Conservation (phyloP, 2,888 invertebrate genomes). For the Blera fallax region DNA sequence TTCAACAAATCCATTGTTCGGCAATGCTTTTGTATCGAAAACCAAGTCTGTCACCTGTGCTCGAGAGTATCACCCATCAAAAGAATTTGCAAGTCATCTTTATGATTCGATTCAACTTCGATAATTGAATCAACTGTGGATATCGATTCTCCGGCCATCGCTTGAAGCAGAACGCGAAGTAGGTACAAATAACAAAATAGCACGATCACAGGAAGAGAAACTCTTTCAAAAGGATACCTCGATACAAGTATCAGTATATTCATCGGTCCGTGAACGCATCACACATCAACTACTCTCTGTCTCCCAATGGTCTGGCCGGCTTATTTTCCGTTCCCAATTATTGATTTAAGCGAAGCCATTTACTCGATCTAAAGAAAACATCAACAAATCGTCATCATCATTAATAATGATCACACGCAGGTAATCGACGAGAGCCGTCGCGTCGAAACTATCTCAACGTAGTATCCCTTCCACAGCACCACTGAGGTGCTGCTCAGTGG, state of each 20-base stretch:
- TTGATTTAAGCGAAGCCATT: conserved; percentile 75
- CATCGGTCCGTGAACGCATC: conserved; percentile 9
- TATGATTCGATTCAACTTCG: conserved; percentile 24
- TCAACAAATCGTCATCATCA: conserved; percentile 82
- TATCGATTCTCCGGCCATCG: conserved; percentile 25
- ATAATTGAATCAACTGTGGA: conserved; percentile 61
- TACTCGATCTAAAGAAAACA: conserved; percentile 80
- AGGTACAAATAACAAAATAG: conserved; percentile 53
- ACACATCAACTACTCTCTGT: conserved; percentile 25
- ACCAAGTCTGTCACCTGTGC: conserved; percentile 60
- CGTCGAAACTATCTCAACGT: conserved; percentile 65
- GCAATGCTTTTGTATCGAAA: conserved; percentile 14
- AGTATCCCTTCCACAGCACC: conserved; percentile 12
- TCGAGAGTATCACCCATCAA: conserved; percentile 48
- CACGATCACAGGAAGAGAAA: conserved; percentile 63
- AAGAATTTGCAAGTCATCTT: conserved; percentile 64
- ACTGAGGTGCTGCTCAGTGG: background rate
- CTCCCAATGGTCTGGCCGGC: conserved; percentile 51
- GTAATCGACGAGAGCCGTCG: conserved; percentile 62
- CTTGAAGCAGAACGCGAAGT: conserved; percentile 9
- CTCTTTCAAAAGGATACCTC: conserved; percentile 47
- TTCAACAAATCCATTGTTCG: conserved; percentile 52
- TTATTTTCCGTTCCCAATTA: conserved; percentile 68
- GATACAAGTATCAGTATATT: conserved; percentile 28
- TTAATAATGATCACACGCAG: conserved; percentile 80